phyloP scores from a whole-genome alignment of 2,888 invertebrate genomes.

The Ditylenchus weischeri region DNA sequence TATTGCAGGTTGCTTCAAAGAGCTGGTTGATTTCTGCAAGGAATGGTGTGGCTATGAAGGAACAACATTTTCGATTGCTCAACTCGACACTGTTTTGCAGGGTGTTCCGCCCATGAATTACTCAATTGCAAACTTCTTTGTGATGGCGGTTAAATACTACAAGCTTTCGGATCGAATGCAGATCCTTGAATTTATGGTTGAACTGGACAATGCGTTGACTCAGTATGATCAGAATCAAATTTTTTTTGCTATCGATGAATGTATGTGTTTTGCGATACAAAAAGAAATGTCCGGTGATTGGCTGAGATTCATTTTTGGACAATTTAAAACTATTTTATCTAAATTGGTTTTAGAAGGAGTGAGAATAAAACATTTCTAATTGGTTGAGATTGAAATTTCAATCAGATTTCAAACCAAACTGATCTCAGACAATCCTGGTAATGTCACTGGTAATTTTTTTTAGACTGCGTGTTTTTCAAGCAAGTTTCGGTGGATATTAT shows the following conservation, averaged over 20 bases:
- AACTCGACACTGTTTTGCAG: slow-evolving; percentile 11
- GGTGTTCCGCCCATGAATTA: not conserved
- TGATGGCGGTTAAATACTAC: slow-evolving; percentile 7
- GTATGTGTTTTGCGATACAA: slow-evolving; percentile 6
- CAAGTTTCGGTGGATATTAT: slow-evolving; percentile 14
- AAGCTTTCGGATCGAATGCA: not conserved
- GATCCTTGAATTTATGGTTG: slow-evolving; percentile 8
- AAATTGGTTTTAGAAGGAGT: too few relatives aligned
- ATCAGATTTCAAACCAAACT: too few relatives aligned
- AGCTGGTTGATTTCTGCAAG: slow-evolving; percentile 18
- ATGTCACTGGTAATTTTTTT: slow-evolving; percentile 11
- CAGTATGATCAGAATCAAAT: slow-evolving; percentile 13
- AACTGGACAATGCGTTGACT: slow-evolving; percentile 4
- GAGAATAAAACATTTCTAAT: too few relatives aligned
- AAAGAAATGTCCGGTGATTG: too few relatives aligned
- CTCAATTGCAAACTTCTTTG: slow-evolving; percentile 10
- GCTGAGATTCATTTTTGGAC: too few relatives aligned
- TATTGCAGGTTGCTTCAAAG: slow-evolving; percentile 8
- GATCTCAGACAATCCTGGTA: too few relatives aligned
- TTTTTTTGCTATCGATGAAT: slow-evolving; percentile 17
- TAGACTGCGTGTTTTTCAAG: slow-evolving; percentile 22
- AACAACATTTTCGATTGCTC: slow-evolving; percentile 6
- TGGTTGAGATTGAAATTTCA: too few relatives aligned
- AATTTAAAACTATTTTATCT: too few relatives aligned
- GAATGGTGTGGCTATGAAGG: slow-evolving; percentile 9